phyloP scores from a whole-genome alignment of 2,797 vertebrate species.

The Pangasius mekongensis region DNA sequence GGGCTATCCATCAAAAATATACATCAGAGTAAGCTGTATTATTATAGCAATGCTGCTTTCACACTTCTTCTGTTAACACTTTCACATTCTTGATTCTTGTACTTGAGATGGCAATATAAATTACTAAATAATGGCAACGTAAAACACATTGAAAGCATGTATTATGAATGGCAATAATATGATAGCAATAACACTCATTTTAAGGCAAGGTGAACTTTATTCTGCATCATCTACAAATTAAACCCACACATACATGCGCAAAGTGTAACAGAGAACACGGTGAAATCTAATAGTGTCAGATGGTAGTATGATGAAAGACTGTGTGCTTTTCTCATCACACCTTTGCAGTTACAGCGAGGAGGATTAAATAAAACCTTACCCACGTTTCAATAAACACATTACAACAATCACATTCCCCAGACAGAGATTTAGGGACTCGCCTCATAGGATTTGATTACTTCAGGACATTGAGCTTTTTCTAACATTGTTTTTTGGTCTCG shows the following conservation, averaged over 20 bases:
- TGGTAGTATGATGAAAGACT: conserved; percentile 84
- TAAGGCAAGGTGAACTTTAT: conserved; percentile 35
- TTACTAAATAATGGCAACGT: neutral
- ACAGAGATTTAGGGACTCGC: conserved; percentile 86
- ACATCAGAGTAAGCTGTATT: neutral
- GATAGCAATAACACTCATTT: conserved; percentile 21
- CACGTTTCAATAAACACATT: conserved; percentile 85
- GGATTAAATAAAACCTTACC: conserved; percentile 85
- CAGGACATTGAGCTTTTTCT: conserved; percentile 80
- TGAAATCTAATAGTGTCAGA: conserved; percentile 79
- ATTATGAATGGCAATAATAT: conserved; percentile 19
- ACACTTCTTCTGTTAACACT: neutral
- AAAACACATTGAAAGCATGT: conserved; percentile 14
- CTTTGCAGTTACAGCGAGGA: conserved; percentile 76
- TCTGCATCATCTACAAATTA: conserved; percentile 39
- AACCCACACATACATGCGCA: conserved; percentile 47
- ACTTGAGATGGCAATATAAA: neutral
- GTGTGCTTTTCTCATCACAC: conserved; percentile 82
- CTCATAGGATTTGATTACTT: conserved; percentile 84
- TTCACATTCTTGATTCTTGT: neutral
- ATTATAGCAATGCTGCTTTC: conserved; percentile 9
- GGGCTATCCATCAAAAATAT: neutral
- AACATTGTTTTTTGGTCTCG: conserved; percentile 73
- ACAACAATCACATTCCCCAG: conserved; percentile 83
- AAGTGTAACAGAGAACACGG: conserved; percentile 65